These are phyloP conservation scores for Ricordea florida DNA, from an alignment of 92 coral and sea anemone species.

Conservation along the genomic window DNA sequence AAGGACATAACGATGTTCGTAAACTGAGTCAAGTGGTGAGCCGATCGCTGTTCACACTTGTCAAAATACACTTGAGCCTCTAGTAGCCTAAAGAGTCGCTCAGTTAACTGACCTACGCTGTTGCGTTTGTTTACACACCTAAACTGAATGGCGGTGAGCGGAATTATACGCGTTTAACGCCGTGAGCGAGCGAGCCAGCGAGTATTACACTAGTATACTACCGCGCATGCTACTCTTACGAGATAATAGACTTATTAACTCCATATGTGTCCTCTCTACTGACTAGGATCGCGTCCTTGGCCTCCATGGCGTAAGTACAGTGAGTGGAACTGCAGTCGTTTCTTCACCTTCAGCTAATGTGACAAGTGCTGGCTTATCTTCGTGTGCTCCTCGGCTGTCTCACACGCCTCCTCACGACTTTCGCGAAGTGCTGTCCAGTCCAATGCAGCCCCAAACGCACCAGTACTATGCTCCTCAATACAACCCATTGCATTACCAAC, in stretches of 20 bases:
- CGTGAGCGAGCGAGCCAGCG: conserved; percentile 3
- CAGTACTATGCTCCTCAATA: conserved; percentile 95
- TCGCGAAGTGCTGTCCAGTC: conserved; percentile 90
- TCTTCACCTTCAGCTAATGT: conserved; percentile 70
- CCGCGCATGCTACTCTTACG: conserved; percentile 78
- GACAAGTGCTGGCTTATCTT: conserved; percentile 69
- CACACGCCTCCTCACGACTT: conserved; percentile 96
- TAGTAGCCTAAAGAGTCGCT: neutral
- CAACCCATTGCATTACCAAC: conserved; percentile 89
- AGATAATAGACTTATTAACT: conserved; percentile 84
- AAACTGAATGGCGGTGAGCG: conserved; percentile 50
- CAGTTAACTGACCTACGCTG: neutral
- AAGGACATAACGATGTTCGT: conserved; percentile 51
- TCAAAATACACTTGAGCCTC: conserved; percentile 72
- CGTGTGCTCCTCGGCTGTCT: conserved; percentile 83
- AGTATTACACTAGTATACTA: conserved; percentile 41
- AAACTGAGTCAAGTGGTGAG: conserved; percentile 48
- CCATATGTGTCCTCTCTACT: conserved; percentile 69
- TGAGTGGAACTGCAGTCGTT: conserved; percentile 73
- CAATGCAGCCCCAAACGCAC: conserved; percentile 93
- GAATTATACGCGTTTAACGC: neutral
- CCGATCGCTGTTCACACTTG: conserved; percentile 74
- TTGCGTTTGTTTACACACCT: too few species aligned
- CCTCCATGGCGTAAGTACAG: conserved; percentile 82
- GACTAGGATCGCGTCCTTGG: conserved; percentile 97